Evolutionary conservation across 2,797 vertebrate species (phyloP), one percentile per base, ranked within the genome.

Genomic region (Catharus ustulatus): DNA sequence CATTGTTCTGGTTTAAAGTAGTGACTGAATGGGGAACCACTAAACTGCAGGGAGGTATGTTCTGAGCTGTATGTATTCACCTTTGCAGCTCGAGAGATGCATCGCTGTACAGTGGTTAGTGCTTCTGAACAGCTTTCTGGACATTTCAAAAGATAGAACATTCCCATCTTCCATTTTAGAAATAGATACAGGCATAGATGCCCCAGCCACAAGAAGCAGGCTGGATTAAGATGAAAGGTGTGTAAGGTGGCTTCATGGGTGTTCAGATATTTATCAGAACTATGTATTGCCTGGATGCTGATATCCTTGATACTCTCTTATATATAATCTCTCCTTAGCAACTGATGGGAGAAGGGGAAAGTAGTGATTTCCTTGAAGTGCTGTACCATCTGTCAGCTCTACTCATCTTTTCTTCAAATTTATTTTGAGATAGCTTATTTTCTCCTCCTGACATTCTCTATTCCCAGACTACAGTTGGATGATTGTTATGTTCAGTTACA

Each of bases 341-440:
- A 94, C 93, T 87, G 92, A 94, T 55, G 62, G 81, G 85, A 87
- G 72, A 61, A 89, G 81, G 27, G 64, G 43, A 83, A 87, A 95
- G 75, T 96, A 72, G 64, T 93, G 95, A 95, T 96, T 96, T 94
- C 90, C 82, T 90, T 85, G 29, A 93, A 93, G 75, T 61, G 89
- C 89, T 71, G 49, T 40, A 61, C 95, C 93, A 95, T 95, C 95
- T 96, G 94, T 92, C 90, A 83, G 84, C 51, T 59, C 68, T 54
- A 71, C 68, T 87, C 78, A 54, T 79, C 68, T 76, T 84, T 77
- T 89, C 84, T 77, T 91, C 68, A 68, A 89, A 83, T 64, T 87
- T 87, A 74, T 94, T 95, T 90, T 91, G 49, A 92, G 75, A 54
- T 78, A 55, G 54, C 78, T 90, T 73, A 71, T 90, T 68, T 71